phyloP scores from a whole-genome alignment of 2,113 vertebrate genomes.

The Crocuta crocuta region DNA sequence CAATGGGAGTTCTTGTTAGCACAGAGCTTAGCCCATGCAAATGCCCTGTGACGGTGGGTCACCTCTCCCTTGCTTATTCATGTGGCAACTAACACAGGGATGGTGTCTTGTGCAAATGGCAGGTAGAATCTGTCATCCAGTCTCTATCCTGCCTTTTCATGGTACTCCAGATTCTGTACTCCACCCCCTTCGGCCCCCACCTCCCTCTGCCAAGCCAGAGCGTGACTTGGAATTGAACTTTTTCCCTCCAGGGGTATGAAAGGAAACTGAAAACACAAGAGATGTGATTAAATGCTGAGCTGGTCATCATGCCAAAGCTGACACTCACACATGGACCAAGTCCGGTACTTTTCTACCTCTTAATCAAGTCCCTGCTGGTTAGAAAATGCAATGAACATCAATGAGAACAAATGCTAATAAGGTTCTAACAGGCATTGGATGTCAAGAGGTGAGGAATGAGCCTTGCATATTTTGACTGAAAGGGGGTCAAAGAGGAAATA shows the following conservation, averaged over 20 bases:
- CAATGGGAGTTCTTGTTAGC: accelerated
- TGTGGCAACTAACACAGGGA: accelerated
- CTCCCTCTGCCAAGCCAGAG: not conserved
- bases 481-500: slow-evolving; percentile 75
- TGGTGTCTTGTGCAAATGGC: accelerated
- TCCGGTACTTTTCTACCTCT: slow-evolving; percentile 67
- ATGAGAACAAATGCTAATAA: slow-evolving; percentile 79
- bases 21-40: not conserved
- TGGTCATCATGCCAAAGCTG: slow-evolving; percentile 66
- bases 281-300: slow-evolving; percentile 71
- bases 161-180: not conserved
- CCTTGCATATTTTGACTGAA: slow-evolving; percentile 76
- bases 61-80: not conserved
- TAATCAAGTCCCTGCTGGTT: slow-evolving; percentile 67
- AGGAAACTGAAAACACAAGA: slow-evolving; percentile 45
- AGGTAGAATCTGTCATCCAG: not conserved
- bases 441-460: slow-evolving; percentile 70
- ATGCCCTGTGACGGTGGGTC: not conserved
- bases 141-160: not conserved
- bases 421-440: slow-evolving; percentile 70
- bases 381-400: slow-evolving; percentile 72
- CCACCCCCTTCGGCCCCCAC: accelerated
- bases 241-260: slow-evolving; percentile 37
- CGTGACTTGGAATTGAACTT: slow-evolving; percentile 60
- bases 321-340: slow-evolving; percentile 37